A percentile compares a stretch with the other conserved stretches of the same genome.
Evolutionary conservation across 2,113 vertebrate genomes (phyloP).

Genomic region (Ctenomys sociabilis): DNA sequence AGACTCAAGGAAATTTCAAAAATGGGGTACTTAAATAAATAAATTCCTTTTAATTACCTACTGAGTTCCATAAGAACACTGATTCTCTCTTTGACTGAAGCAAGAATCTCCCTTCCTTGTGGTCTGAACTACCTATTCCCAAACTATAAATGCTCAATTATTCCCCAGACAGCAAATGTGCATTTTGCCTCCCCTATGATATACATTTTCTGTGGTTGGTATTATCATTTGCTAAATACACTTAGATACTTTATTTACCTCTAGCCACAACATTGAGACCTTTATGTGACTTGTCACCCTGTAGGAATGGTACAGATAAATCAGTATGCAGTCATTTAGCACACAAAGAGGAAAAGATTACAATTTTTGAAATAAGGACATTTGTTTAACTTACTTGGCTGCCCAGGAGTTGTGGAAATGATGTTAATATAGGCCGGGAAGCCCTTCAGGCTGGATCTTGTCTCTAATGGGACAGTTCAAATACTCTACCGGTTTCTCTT

Average conservation of each 20-base stretch:
- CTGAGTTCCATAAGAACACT: slow-evolving; percentile 13
- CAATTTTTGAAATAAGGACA: slow-evolving; percentile 64
- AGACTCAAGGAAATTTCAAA: slow-evolving; percentile 52
- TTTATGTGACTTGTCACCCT: slow-evolving; percentile 47
- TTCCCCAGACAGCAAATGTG: slow-evolving; percentile 34
- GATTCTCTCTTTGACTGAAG: slow-evolving; percentile 36
- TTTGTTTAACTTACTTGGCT: slow-evolving; percentile 63
- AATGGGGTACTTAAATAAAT: slow-evolving; percentile 2
- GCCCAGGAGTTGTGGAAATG: slow-evolving; percentile 62
- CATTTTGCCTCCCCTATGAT: not conserved
- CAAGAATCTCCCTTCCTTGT: slow-evolving; percentile 50
- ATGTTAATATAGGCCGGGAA: slow-evolving; percentile 42
- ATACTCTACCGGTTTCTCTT: not conserved
- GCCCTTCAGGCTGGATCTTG: slow-evolving; percentile 33
- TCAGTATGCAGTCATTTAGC: slow-evolving; percentile 40
- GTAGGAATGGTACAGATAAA: slow-evolving; percentile 62
- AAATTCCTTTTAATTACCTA: slow-evolving; percentile 49
- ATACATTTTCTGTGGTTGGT: slow-evolving; percentile 60
- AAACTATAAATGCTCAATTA: slow-evolving; percentile 61
- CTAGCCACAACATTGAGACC: slow-evolving; percentile 45
- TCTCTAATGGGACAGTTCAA: not conserved
- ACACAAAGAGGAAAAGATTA: slow-evolving; percentile 51
- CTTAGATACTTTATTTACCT: slow-evolving; percentile 39
- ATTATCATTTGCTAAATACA: slow-evolving; percentile 59
- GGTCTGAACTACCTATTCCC: slow-evolving; percentile 64